Evolutionary conservation across 2,113 vertebrate species (phyloP), one percentile per base, ranked within the genome.

Genomic region (Macaca mulatta): DNA sequence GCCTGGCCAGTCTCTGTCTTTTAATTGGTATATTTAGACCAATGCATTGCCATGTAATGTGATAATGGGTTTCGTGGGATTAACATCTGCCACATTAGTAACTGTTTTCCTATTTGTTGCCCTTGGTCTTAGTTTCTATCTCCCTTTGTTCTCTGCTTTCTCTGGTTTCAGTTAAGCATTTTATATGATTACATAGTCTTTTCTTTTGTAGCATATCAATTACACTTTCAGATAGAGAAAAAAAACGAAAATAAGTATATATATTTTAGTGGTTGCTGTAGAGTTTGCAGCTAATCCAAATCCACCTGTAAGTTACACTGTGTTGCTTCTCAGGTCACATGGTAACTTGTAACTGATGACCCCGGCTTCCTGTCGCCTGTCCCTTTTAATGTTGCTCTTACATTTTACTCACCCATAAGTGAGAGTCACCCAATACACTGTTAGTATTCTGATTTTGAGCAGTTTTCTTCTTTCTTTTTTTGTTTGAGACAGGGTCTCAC

Each of bases 321-420:
- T 43, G 12, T 3, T 7, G 22, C 40, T 14, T 43, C 23, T 23
- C 23, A 25, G 72, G 43, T 45, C 6, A 6, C 4, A 14, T 1
- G 14, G 43, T 13, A 35, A 27, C 74, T 45, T 27, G 6, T 14
- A 43, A 43, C 72, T 13, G 11, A 25, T 0, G 2, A 6, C 11
- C 38, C 10, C 22, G 1, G 1, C 6, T 0, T 7, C 74, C 23
- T 12, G 3, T 6, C 25, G 0, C 74, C 25, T 27, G 2, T 12
- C 7, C 72, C 38, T 40, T 12, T 12, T 40, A 40, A 74, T 22
- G 8, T 35, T 38, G 17, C 69, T 35, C 17, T 72, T 38, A 38
- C 3, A 25, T 3, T 43, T 75, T 23, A 8, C 25, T 4, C 2
- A 14, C 2, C 0, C 9, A 2, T 1, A 13, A 1, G 35, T 4